These are phyloP conservation scores for Cygnus atratus DNA, from an alignment of 2,113 vertebrate genomes.

Conservation along the genomic window DNA sequence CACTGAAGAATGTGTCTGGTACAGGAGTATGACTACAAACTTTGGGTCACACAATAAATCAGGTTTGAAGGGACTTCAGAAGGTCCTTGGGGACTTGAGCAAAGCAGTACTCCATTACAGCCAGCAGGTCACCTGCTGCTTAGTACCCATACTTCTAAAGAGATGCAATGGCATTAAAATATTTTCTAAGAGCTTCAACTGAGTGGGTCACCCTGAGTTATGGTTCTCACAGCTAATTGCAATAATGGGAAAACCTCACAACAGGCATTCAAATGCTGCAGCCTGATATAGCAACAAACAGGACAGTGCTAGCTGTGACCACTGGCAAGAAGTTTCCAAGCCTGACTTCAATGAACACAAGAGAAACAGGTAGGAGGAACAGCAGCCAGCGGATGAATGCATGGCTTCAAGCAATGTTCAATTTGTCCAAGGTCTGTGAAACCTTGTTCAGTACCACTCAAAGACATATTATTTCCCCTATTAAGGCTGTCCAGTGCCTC, in stretches of 20 bases:
- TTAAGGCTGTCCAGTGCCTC: background rate
- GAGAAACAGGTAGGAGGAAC: background rate
- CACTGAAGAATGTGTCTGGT: background rate
- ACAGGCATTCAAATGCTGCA: background rate
- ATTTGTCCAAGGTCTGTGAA: slow-evolving; percentile 41
- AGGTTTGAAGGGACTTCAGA: background rate
- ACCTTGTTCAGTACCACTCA: slow-evolving; percentile 21
- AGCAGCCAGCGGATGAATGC: slow-evolving; percentile 15
- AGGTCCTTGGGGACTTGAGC: background rate
- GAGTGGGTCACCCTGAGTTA: background rate
- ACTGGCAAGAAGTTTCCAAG: background rate
- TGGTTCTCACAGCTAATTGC: background rate
- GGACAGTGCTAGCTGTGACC: background rate
- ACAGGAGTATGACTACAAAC: background rate
- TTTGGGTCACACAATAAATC: background rate
- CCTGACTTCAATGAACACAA: background rate
- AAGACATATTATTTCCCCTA: slow-evolving; percentile 28
- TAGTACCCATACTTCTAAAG: background rate
- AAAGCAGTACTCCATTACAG: background rate
- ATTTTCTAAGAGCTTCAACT: background rate
- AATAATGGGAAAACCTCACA: background rate
- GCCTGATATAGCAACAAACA: background rate
- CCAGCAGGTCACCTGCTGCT: background rate
- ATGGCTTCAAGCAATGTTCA: slow-evolving; percentile 31
- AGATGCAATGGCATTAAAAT: background rate